phyloP scores from a whole-genome alignment of 2,888 invertebrate genomes.

The Xylota sylvarum region DNA sequence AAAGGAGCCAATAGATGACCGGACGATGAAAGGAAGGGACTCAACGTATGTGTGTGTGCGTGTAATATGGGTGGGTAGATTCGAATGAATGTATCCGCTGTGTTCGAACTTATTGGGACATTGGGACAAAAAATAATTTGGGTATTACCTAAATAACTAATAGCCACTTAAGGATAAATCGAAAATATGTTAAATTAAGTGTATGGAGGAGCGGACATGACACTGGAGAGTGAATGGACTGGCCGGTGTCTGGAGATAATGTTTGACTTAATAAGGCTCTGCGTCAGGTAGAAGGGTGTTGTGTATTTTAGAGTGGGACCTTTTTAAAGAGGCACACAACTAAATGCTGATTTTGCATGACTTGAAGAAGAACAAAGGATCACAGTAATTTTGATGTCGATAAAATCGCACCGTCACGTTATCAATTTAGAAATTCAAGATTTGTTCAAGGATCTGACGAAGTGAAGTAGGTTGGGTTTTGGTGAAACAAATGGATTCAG shows the following conservation, averaged over 20 bases:
- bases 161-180: conserved; percentile 75
- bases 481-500: too few species aligned
- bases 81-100: conserved; percentile 30
- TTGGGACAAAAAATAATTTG: conserved; percentile 70
- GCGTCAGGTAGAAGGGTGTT: background rate
- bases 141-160: conserved; percentile 75
- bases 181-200: conserved; percentile 72
- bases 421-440: background rate
- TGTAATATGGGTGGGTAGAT: background rate
- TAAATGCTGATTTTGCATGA: background rate
- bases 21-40: conserved; percentile 35
- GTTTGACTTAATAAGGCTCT: background rate
- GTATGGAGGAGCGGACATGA: conserved; percentile 55
- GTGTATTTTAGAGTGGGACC: background rate
- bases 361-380: background rate
- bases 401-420: background rate
- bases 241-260: background rate
- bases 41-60: conserved; percentile 5
- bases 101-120: conserved; percentile 66
- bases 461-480: background rate
- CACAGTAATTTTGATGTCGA: too few species aligned
- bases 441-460: background rate
- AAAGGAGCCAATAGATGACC: conserved; percentile 65
- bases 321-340: background rate
- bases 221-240: conserved; percentile 3